phyloP scores from a whole-genome alignment of 2,797 vertebrate genomes.

The Sebastes iracundus region DNA sequence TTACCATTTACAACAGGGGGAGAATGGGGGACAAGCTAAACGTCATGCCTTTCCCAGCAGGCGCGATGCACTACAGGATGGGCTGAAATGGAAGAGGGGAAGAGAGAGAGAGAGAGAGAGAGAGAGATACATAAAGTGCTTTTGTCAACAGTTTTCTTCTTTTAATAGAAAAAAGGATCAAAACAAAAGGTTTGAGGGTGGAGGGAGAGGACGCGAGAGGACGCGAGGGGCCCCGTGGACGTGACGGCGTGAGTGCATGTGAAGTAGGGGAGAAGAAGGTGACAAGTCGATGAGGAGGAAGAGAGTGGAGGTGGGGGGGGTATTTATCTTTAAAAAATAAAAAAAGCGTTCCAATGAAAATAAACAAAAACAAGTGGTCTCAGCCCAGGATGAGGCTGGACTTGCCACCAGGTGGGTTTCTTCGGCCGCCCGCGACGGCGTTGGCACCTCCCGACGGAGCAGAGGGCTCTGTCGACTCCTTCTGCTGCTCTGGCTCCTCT shows the following conservation, averaged over 20 bases:
- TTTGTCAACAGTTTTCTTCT: conserved; percentile 89
- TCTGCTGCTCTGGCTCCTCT: conserved; percentile 61
- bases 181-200: conserved; percentile 78
- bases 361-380: conserved; percentile 62
- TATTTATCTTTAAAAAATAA: conserved; percentile 79
- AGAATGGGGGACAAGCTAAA: conserved; percentile 77
- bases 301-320: conserved; percentile 77
- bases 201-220: conserved; percentile 49
- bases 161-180: conserved; percentile 85
- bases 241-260: conserved; percentile 70
- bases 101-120: background rate
- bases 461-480: conserved; percentile 67
- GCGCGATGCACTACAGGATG: conserved; percentile 82
- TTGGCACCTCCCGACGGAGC: conserved; percentile 69
- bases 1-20: conserved; percentile 81
- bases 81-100: conserved; percentile 70
- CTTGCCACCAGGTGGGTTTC: conserved; percentile 97
- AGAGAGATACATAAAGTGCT: conserved; percentile 95
- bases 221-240: conserved; percentile 36
- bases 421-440: conserved; percentile 77
- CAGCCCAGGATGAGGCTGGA: conserved; percentile 96
- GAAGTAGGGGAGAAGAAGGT: conserved; percentile 39
- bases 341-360: conserved; percentile 80
- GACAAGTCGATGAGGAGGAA: conserved; percentile 72
- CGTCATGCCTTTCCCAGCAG: conserved; percentile 81